A percentile compares a stretch with the other conserved stretches of the same genome.
Evolutionary conservation across 2,797 vertebrate species (phyloP).

Genomic region (Acrossocheilus fasciatus): DNA sequence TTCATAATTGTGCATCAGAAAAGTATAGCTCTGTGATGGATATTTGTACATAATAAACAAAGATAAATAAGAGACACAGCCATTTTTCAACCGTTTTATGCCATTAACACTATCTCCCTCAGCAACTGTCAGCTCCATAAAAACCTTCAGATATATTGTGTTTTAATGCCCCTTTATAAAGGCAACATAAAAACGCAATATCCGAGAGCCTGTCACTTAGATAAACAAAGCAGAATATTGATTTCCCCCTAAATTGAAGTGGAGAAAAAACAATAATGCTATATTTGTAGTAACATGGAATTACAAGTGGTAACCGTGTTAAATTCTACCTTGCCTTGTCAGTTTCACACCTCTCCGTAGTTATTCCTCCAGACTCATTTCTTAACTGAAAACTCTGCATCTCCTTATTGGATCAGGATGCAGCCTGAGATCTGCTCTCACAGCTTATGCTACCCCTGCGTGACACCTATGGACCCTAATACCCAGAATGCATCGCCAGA

Average conservation of each 20-base stretch:
- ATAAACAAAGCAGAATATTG: slow-evolving; percentile 88
- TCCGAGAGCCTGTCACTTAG: slow-evolving; percentile 82
- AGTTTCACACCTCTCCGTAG: slow-evolving; percentile 71
- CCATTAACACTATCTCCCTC: slow-evolving; percentile 79
- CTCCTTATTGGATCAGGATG: slow-evolving; percentile 44
- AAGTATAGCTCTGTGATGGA: slow-evolving; percentile 77
- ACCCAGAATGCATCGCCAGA: slow-evolving; percentile 55
- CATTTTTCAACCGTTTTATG: slow-evolving; percentile 81
- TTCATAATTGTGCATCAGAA: slow-evolving; percentile 80
- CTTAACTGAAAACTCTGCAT: slow-evolving; percentile 55
- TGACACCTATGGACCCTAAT: slow-evolving; percentile 52
- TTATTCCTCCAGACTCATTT: slow-evolving; percentile 72
- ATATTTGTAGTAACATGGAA: slow-evolving; percentile 84
- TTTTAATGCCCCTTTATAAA: slow-evolving; percentile 86
- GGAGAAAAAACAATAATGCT: slow-evolving; percentile 80
- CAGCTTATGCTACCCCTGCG: slow-evolving; percentile 39
- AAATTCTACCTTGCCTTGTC: slow-evolving; percentile 80
- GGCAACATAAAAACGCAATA: slow-evolving; percentile 86
- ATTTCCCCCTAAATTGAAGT: slow-evolving; percentile 83
- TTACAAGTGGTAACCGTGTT: slow-evolving; percentile 80
- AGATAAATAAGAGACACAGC: slow-evolving; percentile 71
- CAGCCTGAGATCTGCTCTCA: slow-evolving; percentile 23
- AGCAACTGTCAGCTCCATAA: slow-evolving; percentile 81
- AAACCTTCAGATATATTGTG: slow-evolving; percentile 82
- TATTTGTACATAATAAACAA: slow-evolving; percentile 77